Evolutionary conservation across 2,113 vertebrate genomes (phyloP), one percentile per base, ranked within the genome.

Genomic region (Rhinopomastus cyanomelas): DNA sequence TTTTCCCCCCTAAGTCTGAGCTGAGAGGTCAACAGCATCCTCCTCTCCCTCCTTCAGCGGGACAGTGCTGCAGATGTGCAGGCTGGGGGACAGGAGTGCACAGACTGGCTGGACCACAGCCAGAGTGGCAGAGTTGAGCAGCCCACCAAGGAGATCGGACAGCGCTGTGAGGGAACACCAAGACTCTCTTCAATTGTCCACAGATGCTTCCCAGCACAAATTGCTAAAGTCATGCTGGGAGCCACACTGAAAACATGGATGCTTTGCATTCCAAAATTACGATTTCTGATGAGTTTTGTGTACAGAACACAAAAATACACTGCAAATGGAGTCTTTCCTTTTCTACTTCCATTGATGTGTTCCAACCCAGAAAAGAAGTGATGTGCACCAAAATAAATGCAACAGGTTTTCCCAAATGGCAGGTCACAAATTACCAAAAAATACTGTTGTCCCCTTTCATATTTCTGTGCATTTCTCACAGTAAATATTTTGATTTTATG

Each of bases 71-170:
- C n/a, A 34, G n/a, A 11, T 0, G 0, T 4, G 16, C 17, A 8
- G 34, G 26, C 0, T 5, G 39, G 11, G 42, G n/a, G 16, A 18
- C 1, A 10, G 0, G 0, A 3, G n/a, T 6, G 29, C 48, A 8
- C 26, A 17, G 36, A 3, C 6, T 0, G 23, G 26, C 56, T 5
- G 2, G 44, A 16, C 3, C 2, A 30, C 48, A 21, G 16, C 1
- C 18, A 9, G 34, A 12, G 1, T 73, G 46, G 34, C 53, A 26
- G 27, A 49, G 18, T 60, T 16, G 62, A 61, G 46, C 27, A 25
- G 22, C 39, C 37, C 44, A 25, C 46, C 2, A 3, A 21, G 36
- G 27, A 39, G 25, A 55, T 3, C 37, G 6, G 2, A 0, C 3
- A 6, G 0, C 0, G 26, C 29, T 56, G 11, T 2, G 0, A 8